Conservation (phyloP, 92 coral and sea anemone genomes). For the Pocillopora meandrina region DNA sequence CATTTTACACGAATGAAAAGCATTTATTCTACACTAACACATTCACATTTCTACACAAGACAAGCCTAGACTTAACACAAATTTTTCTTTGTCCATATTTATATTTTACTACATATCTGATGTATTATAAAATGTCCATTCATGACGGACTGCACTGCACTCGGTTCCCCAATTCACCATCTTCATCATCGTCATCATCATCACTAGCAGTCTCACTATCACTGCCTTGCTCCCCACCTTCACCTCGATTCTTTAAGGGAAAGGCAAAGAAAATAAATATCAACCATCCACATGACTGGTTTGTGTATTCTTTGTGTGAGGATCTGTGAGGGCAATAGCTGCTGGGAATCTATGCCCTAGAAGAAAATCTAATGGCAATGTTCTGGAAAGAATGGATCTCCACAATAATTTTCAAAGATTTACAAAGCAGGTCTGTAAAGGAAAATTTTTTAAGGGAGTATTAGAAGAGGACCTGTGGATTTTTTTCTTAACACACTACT, state of each 20-base stretch:
- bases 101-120: background rate
- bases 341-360: too few species aligned
- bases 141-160: constrained; percentile 92
- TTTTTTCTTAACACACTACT: too few species aligned
- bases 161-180: constrained; percentile 68
- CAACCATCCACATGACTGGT: background rate
- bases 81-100: background rate
- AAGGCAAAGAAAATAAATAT: background rate
- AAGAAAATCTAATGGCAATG: background rate
- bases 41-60: background rate
- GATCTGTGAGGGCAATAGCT: background rate
- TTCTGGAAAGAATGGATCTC: background rate
- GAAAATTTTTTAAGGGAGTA: too few species aligned
- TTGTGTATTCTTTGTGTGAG: too few species aligned
- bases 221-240: constrained; percentile 61
- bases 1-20: background rate
- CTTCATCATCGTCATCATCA: constrained; percentile 81
- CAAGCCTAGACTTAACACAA: background rate
- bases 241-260: constrained; percentile 5
- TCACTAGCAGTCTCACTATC: constrained; percentile 68
- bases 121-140: background rate
- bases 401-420: background rate
- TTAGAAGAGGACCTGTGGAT: too few species aligned
- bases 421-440: background rate
- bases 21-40: background rate